Base-by-base conservation (phyloP, 2,113 vertebrate genomes). In the Lepidothrix coronata region DNA sequence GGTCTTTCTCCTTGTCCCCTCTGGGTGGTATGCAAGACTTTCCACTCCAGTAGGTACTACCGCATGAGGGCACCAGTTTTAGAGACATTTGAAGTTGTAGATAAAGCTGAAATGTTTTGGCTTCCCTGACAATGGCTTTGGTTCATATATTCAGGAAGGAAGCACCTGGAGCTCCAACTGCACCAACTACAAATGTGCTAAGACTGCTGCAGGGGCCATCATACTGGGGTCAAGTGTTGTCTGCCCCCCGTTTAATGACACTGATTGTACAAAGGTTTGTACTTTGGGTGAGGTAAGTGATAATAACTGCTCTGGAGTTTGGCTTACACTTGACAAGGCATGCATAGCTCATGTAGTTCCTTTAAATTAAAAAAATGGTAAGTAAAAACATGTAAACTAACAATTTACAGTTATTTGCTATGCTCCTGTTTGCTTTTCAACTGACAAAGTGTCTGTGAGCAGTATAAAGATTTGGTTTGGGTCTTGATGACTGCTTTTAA, bases 201-300 rank as follows among this genome's bases (percentile, higher is more conserved):
- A 98, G 95, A 99, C 99, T 54, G 85, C 98, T 11, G 98, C 98
- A 25, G 99, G 99, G 75, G 97, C 98, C 5, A 87, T 98, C 94
- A 96, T 98, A 91, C 95, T 99, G 72, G 99, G 97, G 65, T 99
- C 99, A 31, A 98, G 98, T 81, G 98, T 99, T 87, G 97, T 99
- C 95, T 99, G 99, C n/a, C 99, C 99, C 10, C 99, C 99, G 14
- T 99, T 99, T 94, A 99, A 99, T 96, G 99, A 99, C 94, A 98
- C 98, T 51, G 99, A 99, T 71, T 99, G 99, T 96, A 97, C 98
- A 98, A 99, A 99, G 99, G 99, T 99, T 98, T 98, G 99, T 97
- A 97, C 37, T 95, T 86, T 91, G 88, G 55, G 22, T 73, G 75
- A 93, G 94, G 62, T 94, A 85, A 86, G 55, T 95, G 70, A 78